phyloP scores from a whole-genome alignment of 2,113 vertebrate species.

The Lonchura striata region DNA sequence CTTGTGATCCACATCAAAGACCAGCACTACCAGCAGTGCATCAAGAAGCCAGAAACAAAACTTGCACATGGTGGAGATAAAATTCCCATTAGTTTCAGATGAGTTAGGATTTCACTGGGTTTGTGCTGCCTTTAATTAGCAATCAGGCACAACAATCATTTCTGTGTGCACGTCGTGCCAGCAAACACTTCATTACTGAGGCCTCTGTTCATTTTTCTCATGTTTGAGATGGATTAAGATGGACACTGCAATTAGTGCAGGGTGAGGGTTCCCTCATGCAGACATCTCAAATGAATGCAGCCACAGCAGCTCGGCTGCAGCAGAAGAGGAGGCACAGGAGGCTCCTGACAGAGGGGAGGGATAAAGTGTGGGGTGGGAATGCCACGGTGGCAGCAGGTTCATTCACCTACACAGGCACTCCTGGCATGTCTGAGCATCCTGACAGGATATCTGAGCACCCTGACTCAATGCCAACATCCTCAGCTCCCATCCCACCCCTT shows the following conservation, averaged over 20 bases:
- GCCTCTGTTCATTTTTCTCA: background rate
- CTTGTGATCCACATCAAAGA: background rate
- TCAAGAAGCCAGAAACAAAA: background rate
- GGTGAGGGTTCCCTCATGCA: background rate
- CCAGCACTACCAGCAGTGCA: background rate
- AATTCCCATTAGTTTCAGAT: background rate
- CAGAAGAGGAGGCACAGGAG: background rate
- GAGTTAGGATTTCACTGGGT: background rate
- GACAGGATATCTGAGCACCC: background rate
- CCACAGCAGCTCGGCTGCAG: background rate
- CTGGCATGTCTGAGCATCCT: background rate
- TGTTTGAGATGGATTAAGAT: background rate
- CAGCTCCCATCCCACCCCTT: background rate
- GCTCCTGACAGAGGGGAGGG: background rate
- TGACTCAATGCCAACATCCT: background rate
- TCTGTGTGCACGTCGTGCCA: background rate
- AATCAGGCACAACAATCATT: background rate
- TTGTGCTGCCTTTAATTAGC: constrained; percentile 14
- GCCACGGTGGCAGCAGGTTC: background rate
- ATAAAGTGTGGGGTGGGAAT: background rate
- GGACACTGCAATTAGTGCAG: background rate
- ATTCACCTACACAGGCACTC: background rate
- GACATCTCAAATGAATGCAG: background rate
- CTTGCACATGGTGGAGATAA: background rate
- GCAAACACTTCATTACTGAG: background rate